Conservation (phyloP, 2,797 vertebrate species). For the Chaenodraco wilsoni region DNA sequence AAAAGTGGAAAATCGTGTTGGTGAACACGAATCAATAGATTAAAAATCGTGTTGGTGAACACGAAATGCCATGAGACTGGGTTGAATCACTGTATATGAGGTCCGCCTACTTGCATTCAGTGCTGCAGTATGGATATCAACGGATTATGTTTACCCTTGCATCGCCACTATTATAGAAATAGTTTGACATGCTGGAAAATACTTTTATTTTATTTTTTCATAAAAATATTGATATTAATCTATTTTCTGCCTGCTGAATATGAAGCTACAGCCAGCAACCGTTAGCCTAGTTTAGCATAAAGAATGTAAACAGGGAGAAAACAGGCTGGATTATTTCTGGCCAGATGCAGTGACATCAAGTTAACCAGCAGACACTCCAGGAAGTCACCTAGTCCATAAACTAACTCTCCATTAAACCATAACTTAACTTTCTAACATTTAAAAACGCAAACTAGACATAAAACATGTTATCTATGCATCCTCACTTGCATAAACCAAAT, state of each 20-base stretch:
- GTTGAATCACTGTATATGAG: background rate
- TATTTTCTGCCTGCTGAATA: background rate
- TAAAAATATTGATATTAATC: background rate
- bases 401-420: background rate
- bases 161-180: background rate
- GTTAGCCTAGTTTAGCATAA: background rate
- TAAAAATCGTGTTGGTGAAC: no score
- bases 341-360: no score
- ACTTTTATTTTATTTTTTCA: background rate
- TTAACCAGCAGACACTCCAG: background rate
- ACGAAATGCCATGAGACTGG: no score
- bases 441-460: background rate
- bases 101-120: background rate
- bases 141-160: background rate
- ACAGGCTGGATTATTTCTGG: background rate
- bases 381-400: no score
- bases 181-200: background rate
- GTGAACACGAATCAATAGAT: no score
- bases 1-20: no score
- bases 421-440: background rate
- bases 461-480: background rate
- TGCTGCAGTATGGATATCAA: background rate
- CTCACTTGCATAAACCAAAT: slow-evolving; percentile 2
- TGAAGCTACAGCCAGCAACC: background rate
- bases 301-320: background rate